Evolutionary conservation across 30 jellyfish, hydroid and myxozoan species (phyloP), one percentile per base, ranked within the genome.

Genomic region (Mastigias papua): DNA sequence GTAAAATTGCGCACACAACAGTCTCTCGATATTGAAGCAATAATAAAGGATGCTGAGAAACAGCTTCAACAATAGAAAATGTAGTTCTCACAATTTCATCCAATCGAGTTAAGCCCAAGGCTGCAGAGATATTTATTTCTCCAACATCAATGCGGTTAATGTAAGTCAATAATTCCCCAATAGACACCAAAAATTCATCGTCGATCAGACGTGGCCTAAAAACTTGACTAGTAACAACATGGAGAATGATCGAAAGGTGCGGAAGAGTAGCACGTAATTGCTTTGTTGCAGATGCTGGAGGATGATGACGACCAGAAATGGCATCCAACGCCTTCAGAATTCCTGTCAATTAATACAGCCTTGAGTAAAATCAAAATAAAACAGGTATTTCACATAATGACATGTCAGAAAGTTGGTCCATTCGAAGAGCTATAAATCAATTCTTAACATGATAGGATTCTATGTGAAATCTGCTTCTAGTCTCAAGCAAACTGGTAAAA

Each of bases 51-150:
- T 94, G 98, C 75, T 94, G 98, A 1, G 96, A 87, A 23, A 94
- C 84, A 7, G 98, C 97, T 74, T 94, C 98, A n/a, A 89, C 85
- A 23, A 94, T 82, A 2, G 98, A 94, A 58, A 94, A 94, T 31
- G 89, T 69, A 1, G 90, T 82, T 21, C 80, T 27, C 8, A 95
- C 73, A 35, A 89, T 63, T 17, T 89, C 93, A 17, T 94, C 98
- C 63, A 85, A 74, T 16, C 63, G 84, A 50, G 49, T 73, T 1
- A 81, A 50, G 48, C 87, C 92, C 25, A 37, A 25, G 48, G 72
- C 78, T 13, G 88, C 80, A 17, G 87, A 57, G 27, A 92, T 62
- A 80, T 92, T 92, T 19, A 86, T 86, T 70, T 92, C 92, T 13
- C 98, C 98, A 11, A 34, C 29, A 66, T 86, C 97, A 21, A 87